phyloP scores from a whole-genome alignment of 1,140 invertebrate genomes.

The Drosophila lowei region DNA sequence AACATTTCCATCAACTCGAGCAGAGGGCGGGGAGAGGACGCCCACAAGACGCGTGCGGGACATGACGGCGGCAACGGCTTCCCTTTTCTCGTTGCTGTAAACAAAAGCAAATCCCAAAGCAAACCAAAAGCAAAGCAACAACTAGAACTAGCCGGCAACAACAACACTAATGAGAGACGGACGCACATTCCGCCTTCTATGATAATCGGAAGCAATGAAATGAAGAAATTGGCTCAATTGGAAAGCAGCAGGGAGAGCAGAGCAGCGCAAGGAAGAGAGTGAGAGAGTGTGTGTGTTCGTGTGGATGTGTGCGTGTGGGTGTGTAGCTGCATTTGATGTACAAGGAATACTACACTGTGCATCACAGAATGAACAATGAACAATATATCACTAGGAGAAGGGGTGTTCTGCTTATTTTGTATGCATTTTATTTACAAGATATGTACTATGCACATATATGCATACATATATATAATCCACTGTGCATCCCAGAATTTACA shows the following conservation, averaged over 20 bases:
- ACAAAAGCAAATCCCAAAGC: slow-evolving; percentile 21
- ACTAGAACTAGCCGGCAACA: slow-evolving; percentile 55
- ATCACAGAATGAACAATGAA: not conserved
- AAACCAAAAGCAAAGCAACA: slow-evolving; percentile 45
- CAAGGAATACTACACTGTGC: slow-evolving; percentile 27
- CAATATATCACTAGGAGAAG: too few species aligned
- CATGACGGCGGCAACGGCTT: not conserved
- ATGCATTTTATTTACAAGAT: slow-evolving; percentile 49
- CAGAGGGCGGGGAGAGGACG: too few species aligned
- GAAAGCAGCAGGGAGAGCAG: slow-evolving; percentile 53
- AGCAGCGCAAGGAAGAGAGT: slow-evolving; percentile 22
- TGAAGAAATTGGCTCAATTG: slow-evolving; percentile 78
- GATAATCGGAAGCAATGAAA: slow-evolving; percentile 79
- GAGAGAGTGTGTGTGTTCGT: slow-evolving; percentile 14
- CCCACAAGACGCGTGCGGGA: too few species aligned
- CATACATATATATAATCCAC: not conserved
- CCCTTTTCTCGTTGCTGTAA: slow-evolving; percentile 24
- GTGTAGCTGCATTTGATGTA: slow-evolving; percentile 44
- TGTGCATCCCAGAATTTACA: slow-evolving; percentile 16
- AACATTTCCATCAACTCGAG: slow-evolving; percentile 31
- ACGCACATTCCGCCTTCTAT: slow-evolving; percentile 48
- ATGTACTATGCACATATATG: too few species aligned
- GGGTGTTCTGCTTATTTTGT: too few species aligned
- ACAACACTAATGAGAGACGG: slow-evolving; percentile 18
- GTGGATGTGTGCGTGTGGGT: slow-evolving; percentile 23